Percentiles rank a stretch among this genome's conserved stretches.
These are phyloP conservation scores for Sarcophaga bullata DNA, from an alignment of 1,140 invertebrate species.

Conservation along the genomic window DNA sequence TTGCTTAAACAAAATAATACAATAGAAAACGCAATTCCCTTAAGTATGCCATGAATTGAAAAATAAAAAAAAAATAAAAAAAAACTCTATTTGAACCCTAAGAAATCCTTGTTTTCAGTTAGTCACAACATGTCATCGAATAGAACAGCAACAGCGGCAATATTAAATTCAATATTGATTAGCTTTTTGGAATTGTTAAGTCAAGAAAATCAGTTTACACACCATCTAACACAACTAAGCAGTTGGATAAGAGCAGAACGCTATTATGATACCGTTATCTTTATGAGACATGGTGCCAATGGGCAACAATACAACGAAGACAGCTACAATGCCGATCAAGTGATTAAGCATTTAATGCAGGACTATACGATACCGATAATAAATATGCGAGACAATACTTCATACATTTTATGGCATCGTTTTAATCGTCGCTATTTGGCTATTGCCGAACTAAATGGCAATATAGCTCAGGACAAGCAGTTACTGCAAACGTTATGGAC, in stretches of 20 bases:
- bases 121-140: neutral
- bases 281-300: neutral
- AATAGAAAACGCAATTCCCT: neutral
- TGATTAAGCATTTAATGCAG: neutral
- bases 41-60: neutral
- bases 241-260: neutral
- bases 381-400: neutral
- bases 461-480: neutral
- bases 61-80: neutral
- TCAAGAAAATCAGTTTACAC: neutral
- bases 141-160: neutral
- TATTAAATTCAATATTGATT: neutral
- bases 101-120: neutral
- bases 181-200: conserved; percentile 4
- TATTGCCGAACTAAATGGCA: neutral
- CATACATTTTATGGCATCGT: neutral
- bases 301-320: neutral
- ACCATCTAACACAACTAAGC: neutral
- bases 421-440: neutral
- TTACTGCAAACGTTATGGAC: neutral
- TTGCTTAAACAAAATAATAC: no score
- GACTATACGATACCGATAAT: neutral
- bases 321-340: conserved; percentile 3
- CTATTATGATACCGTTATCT: neutral
- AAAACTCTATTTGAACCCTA: neutral